Base-by-base conservation (phyloP, 2,888 invertebrate species). In the Pyralis farinalis region DNA sequence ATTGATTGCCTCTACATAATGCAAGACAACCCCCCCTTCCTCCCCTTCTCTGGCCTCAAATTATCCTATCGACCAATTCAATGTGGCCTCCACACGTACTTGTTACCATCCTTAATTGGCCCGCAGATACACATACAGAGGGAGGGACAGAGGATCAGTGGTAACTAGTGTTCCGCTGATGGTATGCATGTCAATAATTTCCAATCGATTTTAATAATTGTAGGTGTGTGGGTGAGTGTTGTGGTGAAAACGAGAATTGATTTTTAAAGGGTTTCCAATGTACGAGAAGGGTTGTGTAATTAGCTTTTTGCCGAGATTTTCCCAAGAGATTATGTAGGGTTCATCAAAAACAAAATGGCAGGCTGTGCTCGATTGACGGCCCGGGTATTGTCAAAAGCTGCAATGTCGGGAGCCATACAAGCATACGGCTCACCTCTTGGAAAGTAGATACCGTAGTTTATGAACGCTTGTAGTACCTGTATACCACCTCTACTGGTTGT, bases 1-100 rank as follows among this genome's bases (percentile, higher is more conserved):
- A 77, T 81, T 84, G 86, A 87, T 85, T 86, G 82, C 74, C 72
- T 67, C 81, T 85, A 80, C 79, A 86, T 86, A 81, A 87, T 87
- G 81, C 82, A 87, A 70, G 70, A 69, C 71, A 62, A 46, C 59
- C 49, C 61, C n/a, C 58, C 49, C 52, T 49, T 54, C 43, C 36
- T 38, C 53, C 42, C 58, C 53, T 52, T 36, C 42, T 36, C 43
- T 63, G 56, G 53, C 71, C 71, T 76, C 64, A 71, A 77, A 78
- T 76, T 73, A 76, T 59, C 58, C 47, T 29, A 40, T 35, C 49
- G 34, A 53, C 80, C 71, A 74, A 25, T 54, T 3, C 45, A 55
- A 20, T 12, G 0, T 44, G 73, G 65, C 46, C 72, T 42, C 43
- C 37, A 10, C 16, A 10, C 25, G 12, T 20, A 9, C 16, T 10